A percentile compares a stretch with the other conserved stretches of the same genome.
Evolutionary conservation across 2,113 vertebrate species (phyloP).

Genomic region (Illadopsis cleaveri): DNA sequence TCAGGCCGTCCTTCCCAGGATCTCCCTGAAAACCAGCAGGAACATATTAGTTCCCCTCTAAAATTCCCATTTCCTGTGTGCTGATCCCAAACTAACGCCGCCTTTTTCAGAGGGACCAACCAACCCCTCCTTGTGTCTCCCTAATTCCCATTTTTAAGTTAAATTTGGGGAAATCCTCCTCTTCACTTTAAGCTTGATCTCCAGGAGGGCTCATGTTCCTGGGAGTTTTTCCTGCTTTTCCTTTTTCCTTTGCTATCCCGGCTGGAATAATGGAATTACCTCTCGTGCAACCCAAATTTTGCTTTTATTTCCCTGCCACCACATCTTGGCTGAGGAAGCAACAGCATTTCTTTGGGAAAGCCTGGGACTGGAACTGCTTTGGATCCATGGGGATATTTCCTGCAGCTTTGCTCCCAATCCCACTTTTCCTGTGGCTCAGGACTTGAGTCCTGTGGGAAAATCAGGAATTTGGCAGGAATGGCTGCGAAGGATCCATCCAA

Average conservation of each 20-base stretch:
- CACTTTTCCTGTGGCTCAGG: not conserved
- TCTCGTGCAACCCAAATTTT: not conserved
- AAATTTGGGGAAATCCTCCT: not conserved
- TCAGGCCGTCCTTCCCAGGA: constrained; percentile 68
- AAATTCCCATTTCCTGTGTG: not conserved
- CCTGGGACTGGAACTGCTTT: not conserved
- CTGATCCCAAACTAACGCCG: not conserved
- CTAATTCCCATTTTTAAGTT: not conserved
- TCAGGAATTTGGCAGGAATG: not conserved
- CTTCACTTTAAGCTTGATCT: not conserved
- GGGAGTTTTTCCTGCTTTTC: not conserved
- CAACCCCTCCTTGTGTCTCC: not conserved
- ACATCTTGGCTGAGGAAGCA: not conserved
- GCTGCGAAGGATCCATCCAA: not conserved
- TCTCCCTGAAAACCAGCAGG: constrained; percentile 59
- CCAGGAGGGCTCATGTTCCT: not conserved
- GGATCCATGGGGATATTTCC: not conserved
- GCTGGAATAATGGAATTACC: not conserved
- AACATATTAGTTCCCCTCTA: not conserved
- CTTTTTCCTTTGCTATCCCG: not conserved
- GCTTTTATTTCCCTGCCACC: not conserved
- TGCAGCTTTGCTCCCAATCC: not conserved
- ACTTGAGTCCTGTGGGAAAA: not conserved
- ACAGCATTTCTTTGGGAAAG: not conserved
- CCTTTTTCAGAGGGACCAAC: not conserved